Percentiles rank a stretch among this genome's conserved stretches.
phyloP scores from a whole-genome alignment of 2,888 invertebrate genomes.

The Pycnomerus fuliginosus region DNA sequence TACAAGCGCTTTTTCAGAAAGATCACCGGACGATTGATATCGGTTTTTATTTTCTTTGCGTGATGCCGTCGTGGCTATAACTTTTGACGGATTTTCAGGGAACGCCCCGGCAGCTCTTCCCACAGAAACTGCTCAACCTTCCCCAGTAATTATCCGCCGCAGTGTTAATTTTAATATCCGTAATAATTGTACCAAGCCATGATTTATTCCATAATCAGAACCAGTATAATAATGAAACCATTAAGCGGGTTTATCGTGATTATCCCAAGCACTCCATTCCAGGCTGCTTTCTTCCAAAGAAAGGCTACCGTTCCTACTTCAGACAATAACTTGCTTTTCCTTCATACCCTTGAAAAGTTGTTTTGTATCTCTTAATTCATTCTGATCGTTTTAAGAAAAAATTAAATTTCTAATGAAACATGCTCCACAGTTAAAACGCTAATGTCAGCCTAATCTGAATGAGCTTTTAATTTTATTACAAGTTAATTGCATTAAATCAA shows the following conservation, averaged over 20 bases:
- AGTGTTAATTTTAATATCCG: slow-evolving; percentile 40
- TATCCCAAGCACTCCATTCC: slow-evolving; percentile 41
- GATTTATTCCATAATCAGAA: slow-evolving; percentile 40
- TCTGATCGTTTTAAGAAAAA: no score
- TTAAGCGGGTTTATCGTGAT: slow-evolving; percentile 43
- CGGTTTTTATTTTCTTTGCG: slow-evolving; percentile 9
- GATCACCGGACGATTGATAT: slow-evolving; percentile 14
- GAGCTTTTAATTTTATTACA: no score
- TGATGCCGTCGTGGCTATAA: no score
- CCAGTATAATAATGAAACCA: slow-evolving; percentile 45
- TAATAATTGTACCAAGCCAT: slow-evolving; percentile 36
- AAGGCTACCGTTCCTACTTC: no score
- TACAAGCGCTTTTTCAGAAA: slow-evolving; percentile 15
- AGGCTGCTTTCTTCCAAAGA: no score
- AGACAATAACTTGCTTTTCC: no score
- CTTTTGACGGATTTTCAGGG: not conserved
- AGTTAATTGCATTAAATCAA: no score
- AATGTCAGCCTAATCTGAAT: no score
- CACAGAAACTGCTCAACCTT: slow-evolving; percentile 3
- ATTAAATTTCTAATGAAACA: no score
- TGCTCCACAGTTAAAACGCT: no score
- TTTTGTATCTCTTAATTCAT: no score
- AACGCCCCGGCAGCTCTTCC: slow-evolving; percentile 1
- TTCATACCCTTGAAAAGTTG: no score
- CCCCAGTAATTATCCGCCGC: slow-evolving; percentile 31